Evolutionary conservation across 2,888 invertebrate species (phyloP), one percentile per base, ranked within the genome.

Genomic region (Trimorus sp.): DNA sequence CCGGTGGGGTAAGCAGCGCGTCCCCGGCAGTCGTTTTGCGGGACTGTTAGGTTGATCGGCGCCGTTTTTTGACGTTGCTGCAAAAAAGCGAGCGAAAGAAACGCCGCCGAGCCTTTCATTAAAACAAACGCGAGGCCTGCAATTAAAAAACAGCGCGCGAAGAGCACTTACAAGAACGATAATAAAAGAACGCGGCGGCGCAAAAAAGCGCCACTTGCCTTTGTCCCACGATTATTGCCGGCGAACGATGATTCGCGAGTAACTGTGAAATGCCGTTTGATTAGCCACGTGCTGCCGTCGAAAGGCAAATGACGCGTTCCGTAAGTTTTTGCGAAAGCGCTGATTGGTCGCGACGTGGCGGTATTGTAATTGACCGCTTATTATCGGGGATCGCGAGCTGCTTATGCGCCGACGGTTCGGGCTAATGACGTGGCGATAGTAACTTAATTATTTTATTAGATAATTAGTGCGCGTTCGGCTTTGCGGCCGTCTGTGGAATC

Each of bases 21-120:
- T 76, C 53, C 62, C 7, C 36, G 14, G 40, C 9, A 49, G 37
- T 63, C 69, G 62, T 36, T 69, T 69, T 63, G 48, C 49, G 40
- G 54, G 45, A 70, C 49, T 65, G 70, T 77, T 77, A 63, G 65
- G 70, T 77, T 70, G 58, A 70, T 70, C 48, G 56, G 8, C 49
- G 12, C 37, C 53, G 62, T 48, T 68, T 62, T 48, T 68, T 40
- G 37, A 53, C 42, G 37, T 73, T 48, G 16, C 54, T 15, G 12
- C 38, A 16, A 14, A 58, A 63, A 63, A 73, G 56, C 54, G 56
- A 36, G 16, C 15, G 37, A 26, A 26, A 26, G 26, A 26, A 26
- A 26, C 26, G 26, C 8, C 38, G 59, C 38, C 54, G 26, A 53
- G 38, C 15, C 59, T 68, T 54, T 68, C 45, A 45, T 56, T 66